Percentiles rank a stretch among this genome's conserved stretches.
These are phyloP conservation scores for Gnatocerus cornutus DNA, from an alignment of 2,888 invertebrate genomes.

Conservation along the genomic window DNA sequence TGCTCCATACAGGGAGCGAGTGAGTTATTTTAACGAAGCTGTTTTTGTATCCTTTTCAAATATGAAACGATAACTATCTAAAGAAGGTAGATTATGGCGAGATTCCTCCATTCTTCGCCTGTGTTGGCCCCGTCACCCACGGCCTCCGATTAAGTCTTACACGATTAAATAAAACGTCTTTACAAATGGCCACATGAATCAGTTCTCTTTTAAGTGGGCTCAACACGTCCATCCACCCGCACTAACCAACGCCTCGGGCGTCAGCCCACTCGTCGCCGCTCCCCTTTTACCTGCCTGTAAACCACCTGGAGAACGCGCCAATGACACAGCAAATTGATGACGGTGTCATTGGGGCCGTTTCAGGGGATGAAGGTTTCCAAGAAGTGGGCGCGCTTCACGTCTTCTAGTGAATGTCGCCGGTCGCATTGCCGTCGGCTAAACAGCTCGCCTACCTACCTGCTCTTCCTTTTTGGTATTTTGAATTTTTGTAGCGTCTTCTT, in stretches of 20 bases:
- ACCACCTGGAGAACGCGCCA: conserved; percentile 49
- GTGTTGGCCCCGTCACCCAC: conserved; percentile 17
- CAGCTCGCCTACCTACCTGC: conserved; percentile 57
- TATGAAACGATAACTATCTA: too few species aligned
- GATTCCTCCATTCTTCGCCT: not conserved
- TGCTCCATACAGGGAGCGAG: not conserved
- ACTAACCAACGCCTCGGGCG: conserved; percentile 57
- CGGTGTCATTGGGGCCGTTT: conserved; percentile 10
- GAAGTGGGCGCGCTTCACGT: conserved; percentile 23
- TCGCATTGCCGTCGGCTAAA: conserved; percentile 51
- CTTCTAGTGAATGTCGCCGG: conserved; percentile 42
- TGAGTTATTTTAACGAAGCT: not conserved
- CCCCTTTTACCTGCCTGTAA: conserved; percentile 52
- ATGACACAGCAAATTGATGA: conserved; percentile 41
- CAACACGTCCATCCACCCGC: conserved; percentile 61
- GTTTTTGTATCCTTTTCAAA: not conserved
- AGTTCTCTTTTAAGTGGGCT: conserved; percentile 56
- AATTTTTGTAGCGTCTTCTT: conserved; percentile 49
- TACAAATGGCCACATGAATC: conserved; percentile 39
- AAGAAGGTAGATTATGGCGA: not conserved
- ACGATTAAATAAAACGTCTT: conserved; percentile 22
- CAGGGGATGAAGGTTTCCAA: conserved; percentile 22
- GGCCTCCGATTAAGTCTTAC: conserved; percentile 14
- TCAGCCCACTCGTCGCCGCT: conserved; percentile 59
- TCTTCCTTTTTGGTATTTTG: conserved; percentile 38